These are phyloP conservation scores for Tetropium fuscum DNA, from an alignment of 2,888 invertebrate genomes.

Conservation along the genomic window DNA sequence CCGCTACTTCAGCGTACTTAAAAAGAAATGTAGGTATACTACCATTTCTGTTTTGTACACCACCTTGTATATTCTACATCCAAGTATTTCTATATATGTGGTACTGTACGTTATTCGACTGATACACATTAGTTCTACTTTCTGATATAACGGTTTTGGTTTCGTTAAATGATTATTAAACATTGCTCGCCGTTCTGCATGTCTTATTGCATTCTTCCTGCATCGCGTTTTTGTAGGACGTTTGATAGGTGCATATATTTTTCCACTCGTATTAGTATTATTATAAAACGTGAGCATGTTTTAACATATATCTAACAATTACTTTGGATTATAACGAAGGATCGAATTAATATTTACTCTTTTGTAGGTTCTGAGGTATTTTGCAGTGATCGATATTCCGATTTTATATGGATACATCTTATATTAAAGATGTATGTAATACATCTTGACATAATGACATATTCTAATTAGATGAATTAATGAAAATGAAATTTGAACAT, in stretches of 20 bases:
- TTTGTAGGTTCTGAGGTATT: background rate
- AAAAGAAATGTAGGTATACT: background rate
- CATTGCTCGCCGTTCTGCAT: slow-evolving; percentile 4
- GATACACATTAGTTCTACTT: slow-evolving; percentile 52
- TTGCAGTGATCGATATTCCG: background rate
- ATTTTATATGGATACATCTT: too few species aligned
- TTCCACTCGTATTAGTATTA: too few species aligned
- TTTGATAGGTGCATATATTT: background rate
- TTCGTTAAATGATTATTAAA: slow-evolving; percentile 44
- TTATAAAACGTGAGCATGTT: too few species aligned
- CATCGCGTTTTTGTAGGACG: background rate
- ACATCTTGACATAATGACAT: too few species aligned
- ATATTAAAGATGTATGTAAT: too few species aligned
- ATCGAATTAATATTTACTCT: background rate
- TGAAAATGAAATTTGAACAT: too few species aligned
- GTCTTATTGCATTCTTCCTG: slow-evolving; percentile 4
- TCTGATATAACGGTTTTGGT: slow-evolving; percentile 54
- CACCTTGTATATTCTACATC: background rate
- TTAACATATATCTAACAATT: too few species aligned
- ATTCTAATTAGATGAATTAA: too few species aligned
- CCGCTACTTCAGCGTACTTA: background rate
- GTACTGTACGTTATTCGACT: slow-evolving; percentile 37
- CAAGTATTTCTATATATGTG: slow-evolving; percentile 14
- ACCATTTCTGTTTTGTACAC: background rate
- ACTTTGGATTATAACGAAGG: background rate